Evolutionary conservation across 53 echinoderm and acorn worm species (phyloP), one percentile per base, ranked within the genome.

Genomic region (Holothuria leucospilota): DNA sequence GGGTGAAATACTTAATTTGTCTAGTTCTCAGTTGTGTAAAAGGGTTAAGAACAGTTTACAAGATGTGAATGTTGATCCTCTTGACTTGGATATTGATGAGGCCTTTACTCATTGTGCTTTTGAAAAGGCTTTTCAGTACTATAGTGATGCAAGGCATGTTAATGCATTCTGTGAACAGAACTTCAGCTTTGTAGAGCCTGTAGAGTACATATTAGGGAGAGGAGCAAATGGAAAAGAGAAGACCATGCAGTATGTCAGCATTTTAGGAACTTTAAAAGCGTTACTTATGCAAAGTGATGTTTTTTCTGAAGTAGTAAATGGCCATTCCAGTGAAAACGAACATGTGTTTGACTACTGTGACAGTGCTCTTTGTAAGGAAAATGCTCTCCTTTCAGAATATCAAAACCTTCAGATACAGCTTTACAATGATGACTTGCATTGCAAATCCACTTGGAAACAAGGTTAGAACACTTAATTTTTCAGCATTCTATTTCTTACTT

Each of bases 111-210:
- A 82, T 15, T 20, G 34, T 62, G 20, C 58, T 20, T 82, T 18
- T 62, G 23, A 82, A 82, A 15, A 8, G 5, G 62, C 82, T 28
- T 82, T 82, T 82, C 29, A 82, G 6, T 38, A 82, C 41, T 61
- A 62, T 18, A 62, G 82, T 82, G 39, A 82, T 82, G 82, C 63
- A 62, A 28, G 63, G 29, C 63, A 82, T 29, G 30, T 82, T 39
- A 82, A 82, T 82, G 20, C 82, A 15, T 82, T 62, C 82, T 26
- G 29, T 39, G 40, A 26, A 23, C 0, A 62, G 25, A 82, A 82
- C 29, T 82, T 39, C 0, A 20, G 62, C 20, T 82, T 29, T 21
- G 80, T 82, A 56, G 82, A 82, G n/a, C n/a, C n/a, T n/a, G n/a
- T n/a, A n/a, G n/a, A n/a, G n/a, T n/a, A n/a, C n/a, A n/a, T n/a